Conservation (phyloP, 2,797 vertebrate species). For the Crax fasciolata region DNA sequence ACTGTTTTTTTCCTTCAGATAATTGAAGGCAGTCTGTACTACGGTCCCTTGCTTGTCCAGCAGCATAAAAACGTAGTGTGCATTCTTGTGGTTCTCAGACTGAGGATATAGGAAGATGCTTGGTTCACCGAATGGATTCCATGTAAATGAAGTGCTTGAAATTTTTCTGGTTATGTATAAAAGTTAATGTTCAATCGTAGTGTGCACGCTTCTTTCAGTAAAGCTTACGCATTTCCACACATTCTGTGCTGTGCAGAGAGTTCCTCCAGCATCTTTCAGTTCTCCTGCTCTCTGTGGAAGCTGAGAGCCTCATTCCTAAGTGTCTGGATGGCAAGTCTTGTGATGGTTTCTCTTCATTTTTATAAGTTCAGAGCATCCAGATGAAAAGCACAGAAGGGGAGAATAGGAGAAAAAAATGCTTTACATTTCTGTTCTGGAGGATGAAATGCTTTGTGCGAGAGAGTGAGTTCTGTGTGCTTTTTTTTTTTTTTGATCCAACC, state of each 20-base stretch:
- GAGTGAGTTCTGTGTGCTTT: background rate
- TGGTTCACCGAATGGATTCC: background rate
- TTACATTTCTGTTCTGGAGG: background rate
- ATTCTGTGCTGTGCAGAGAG: background rate
- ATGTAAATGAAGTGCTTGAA: background rate
- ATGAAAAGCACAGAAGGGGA: background rate
- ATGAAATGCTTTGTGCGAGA: background rate
- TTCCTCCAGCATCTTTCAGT: background rate
- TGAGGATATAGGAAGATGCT: background rate
- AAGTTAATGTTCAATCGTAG: background rate
- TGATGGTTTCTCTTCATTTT: background rate
- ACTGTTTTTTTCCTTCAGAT: background rate
- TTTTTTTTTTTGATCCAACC: background rate
- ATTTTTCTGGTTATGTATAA: background rate
- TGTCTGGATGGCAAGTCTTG: background rate
- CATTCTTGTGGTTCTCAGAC: background rate
- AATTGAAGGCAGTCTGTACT: background rate
- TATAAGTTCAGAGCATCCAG: background rate
- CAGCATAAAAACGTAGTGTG: background rate
- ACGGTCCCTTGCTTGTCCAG: background rate
- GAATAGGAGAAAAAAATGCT: background rate
- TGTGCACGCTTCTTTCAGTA: rapidly evolving
- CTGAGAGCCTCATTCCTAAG: background rate
- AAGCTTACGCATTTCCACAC: rapidly evolving
- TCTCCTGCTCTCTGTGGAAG: background rate